Conservation (phyloP, 2,113 vertebrate species). For the Chaetops frenatus region DNA sequence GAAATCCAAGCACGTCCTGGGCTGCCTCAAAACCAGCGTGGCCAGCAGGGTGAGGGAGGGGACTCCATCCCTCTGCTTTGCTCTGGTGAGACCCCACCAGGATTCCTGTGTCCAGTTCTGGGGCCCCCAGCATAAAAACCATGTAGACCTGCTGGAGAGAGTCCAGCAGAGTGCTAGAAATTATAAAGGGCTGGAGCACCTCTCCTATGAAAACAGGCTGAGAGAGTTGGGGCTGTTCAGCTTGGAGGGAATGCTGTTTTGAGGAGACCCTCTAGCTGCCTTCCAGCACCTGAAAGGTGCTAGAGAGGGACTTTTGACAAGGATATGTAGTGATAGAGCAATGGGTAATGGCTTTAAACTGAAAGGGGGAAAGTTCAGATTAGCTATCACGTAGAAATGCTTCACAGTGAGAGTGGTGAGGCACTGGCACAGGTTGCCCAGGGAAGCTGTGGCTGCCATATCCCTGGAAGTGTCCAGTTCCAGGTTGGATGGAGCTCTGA, state of each 20-base stretch:
- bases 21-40: rapidly evolving
- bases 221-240: neutral
- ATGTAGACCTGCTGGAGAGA: neutral
- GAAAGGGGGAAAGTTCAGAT: neutral
- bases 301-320: neutral
- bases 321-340: neutral
- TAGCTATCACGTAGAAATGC: neutral
- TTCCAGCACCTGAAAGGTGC: neutral
- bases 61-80: neutral
- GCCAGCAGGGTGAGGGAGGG: neutral
- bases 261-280: neutral
- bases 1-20: neutral
- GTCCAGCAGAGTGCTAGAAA: neutral
- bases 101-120: neutral
- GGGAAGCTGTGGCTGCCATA: neutral
- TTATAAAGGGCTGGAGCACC: neutral
- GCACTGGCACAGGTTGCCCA: neutral
- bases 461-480: neutral
- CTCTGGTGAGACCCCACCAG: neutral
- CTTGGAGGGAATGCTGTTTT: neutral
- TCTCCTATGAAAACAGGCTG: neutral
- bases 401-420: neutral
- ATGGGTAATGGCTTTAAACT: neutral
- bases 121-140: neutral
- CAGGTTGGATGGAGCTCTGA: neutral